Evolutionary conservation across 37 sponge, comb jelly and placozoan genomes (phyloP).

Genomic region (Tethya wilhelma): DNA sequence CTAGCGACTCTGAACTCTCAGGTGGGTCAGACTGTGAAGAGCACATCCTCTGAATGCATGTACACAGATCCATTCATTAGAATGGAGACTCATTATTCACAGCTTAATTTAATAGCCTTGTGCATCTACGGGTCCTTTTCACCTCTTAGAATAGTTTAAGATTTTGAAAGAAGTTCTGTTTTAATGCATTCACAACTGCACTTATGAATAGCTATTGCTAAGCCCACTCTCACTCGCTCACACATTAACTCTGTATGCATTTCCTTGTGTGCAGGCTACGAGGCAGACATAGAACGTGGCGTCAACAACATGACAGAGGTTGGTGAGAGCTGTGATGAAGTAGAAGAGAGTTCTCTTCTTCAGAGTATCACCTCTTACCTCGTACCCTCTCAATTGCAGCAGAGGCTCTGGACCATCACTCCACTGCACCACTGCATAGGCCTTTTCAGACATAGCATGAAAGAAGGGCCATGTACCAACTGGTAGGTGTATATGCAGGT

Average conservation of each 20-base stretch:
- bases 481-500: conserved; percentile 11
- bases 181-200: too few species aligned
- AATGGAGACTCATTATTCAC: too few species aligned
- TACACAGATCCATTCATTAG: too few species aligned
- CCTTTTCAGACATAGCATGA: conserved; percentile 35
- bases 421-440: conserved; percentile 55
- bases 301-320: not conserved
- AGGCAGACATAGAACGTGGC: conserved; percentile 54
- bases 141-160: too few species aligned
- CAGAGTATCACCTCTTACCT: conserved; percentile 7
- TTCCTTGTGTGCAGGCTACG: conserved; percentile 64
- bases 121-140: too few species aligned
- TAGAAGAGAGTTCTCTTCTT: conserved; percentile 10
- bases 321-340: conserved; percentile 29
- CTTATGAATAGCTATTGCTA: too few species aligned
- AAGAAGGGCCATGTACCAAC: not conserved
- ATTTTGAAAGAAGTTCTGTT: too few species aligned
- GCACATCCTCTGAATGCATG: too few species aligned
- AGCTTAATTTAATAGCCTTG: too few species aligned
- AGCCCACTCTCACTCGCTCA: too few species aligned
- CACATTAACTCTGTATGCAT: too few species aligned
- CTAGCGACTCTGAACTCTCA: conserved; percentile 1
- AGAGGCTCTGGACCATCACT: conserved; percentile 38
- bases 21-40: too few species aligned
- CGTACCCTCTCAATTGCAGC: conserved; percentile 47